phyloP scores from a whole-genome alignment of 1,140 invertebrate species.

The Brachystomella parvula region DNA sequence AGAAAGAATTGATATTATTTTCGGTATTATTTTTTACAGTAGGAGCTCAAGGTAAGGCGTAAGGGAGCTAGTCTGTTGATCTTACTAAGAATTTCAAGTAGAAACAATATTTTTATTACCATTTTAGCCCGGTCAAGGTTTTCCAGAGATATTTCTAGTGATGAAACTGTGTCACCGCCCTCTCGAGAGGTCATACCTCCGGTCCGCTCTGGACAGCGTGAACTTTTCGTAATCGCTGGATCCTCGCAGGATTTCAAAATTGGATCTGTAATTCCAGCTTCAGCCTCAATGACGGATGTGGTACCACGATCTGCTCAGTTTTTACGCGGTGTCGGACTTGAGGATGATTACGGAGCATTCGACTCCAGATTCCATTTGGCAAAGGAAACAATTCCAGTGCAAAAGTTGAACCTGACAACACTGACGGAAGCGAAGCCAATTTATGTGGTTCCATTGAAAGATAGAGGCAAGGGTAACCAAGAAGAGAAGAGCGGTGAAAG shows the following conservation, averaged over 20 bases:
- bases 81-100: too few relatives aligned
- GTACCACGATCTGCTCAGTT: background rate
- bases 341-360: slow-evolving; percentile 4
- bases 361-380: background rate
- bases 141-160: background rate
- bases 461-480: background rate
- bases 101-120: too few relatives aligned
- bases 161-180: background rate
- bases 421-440: background rate
- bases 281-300: background rate
- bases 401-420: background rate
- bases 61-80: too few relatives aligned
- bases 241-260: background rate
- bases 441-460: background rate
- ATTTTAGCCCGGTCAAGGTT: background rate
- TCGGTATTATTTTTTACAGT: too few relatives aligned
- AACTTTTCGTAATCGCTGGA: background rate
- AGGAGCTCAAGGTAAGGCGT: too few relatives aligned
- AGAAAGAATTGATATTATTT: too few relatives aligned
- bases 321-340: background rate
- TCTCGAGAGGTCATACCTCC: background rate
- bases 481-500: background rate
- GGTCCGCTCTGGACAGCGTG: background rate
- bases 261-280: background rate
- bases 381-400: background rate